Conservation (phyloP, 2,888 invertebrate genomes). For the Blomia tropicalis region DNA sequence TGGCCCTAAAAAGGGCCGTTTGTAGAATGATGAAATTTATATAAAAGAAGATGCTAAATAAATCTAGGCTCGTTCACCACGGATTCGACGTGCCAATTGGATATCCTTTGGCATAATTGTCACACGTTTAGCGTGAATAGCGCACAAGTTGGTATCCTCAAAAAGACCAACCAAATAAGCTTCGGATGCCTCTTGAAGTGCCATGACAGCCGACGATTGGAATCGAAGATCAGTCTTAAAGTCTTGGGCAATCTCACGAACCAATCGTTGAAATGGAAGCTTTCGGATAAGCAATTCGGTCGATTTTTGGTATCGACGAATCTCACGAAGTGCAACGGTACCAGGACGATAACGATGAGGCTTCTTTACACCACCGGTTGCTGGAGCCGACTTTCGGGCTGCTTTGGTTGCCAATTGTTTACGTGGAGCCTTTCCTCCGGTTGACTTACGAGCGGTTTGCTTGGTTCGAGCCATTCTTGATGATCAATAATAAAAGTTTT, state of each 20-base stretch:
- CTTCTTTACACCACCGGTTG: slow-evolving; percentile 87
- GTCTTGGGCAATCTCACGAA: slow-evolving; percentile 91
- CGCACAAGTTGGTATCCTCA: slow-evolving; percentile 94
- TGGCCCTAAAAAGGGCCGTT: slow-evolving; percentile 13
- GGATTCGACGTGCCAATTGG: slow-evolving; percentile 84
- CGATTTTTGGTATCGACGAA: slow-evolving; percentile 87
- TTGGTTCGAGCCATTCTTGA: slow-evolving; percentile 92
- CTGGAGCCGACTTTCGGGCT: slow-evolving; percentile 81
- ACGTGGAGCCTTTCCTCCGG: slow-evolving; percentile 88
- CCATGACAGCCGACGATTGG: slow-evolving; percentile 80
- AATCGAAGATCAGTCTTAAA: slow-evolving; percentile 91
- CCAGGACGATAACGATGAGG: slow-evolving; percentile 90
- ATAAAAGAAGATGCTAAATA: slow-evolving; percentile 50
- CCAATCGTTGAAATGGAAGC: slow-evolving; percentile 83
- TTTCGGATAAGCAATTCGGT: slow-evolving; percentile 88
- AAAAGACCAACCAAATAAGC: slow-evolving; percentile 84
- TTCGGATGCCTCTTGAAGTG: slow-evolving; percentile 48
- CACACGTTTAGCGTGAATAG: slow-evolving; percentile 46
- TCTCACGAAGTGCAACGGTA: slow-evolving; percentile 89
- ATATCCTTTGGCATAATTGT: slow-evolving; percentile 98
- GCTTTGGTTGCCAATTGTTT: slow-evolving; percentile 83
- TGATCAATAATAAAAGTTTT: not conserved
- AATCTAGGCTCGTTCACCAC: slow-evolving; percentile 67
- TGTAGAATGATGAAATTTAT: not conserved
- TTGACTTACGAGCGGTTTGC: slow-evolving; percentile 90